A percentile compares a stretch with the other conserved stretches of the same genome.
Evolutionary conservation across 2,888 invertebrate species (phyloP).

Genomic region (Spilosoma lubricipeda): DNA sequence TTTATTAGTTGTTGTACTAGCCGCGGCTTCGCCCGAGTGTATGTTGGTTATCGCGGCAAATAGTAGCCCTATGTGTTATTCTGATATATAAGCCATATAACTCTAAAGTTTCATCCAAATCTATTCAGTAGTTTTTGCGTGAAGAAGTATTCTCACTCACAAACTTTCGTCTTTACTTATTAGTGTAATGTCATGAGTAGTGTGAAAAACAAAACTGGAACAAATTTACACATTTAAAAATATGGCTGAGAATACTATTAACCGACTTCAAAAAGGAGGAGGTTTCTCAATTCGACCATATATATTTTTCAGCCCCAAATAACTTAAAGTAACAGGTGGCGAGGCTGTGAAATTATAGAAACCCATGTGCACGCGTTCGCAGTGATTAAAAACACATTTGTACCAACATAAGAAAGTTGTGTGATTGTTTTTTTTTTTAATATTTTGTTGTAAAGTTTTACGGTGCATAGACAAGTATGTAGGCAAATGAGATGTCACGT

Average conservation of each 20-base stretch:
- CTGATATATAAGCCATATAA: no score
- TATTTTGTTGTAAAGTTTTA: slow-evolving; percentile 10
- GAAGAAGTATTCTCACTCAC: no score
- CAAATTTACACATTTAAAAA: not conserved
- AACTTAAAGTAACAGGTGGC: slow-evolving; percentile 44
- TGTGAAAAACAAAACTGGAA: not conserved
- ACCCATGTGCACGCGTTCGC: slow-evolving; percentile 34
- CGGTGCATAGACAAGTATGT: not conserved
- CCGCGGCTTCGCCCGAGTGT: no score
- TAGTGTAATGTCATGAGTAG: no score
- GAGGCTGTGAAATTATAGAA: slow-evolving; percentile 27
- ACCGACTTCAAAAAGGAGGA: no score
- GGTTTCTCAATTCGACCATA: no score
- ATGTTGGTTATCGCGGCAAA: no score
- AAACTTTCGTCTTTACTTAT: no score
- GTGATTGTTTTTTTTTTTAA: not conserved
- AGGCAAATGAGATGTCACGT: not conserved
- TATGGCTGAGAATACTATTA: slow-evolving; percentile 17
- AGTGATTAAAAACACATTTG: slow-evolving; percentile 55
- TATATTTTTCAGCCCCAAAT: slow-evolving; percentile 37
- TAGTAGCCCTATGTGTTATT: no score
- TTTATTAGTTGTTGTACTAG: no score
- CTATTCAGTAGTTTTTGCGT: no score
- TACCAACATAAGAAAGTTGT: slow-evolving; percentile 20
- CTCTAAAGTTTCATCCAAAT: no score